Evolutionary conservation across 1,140 invertebrate species (phyloP), one percentile per base, ranked within the genome.

Genomic region (Cataglyphis hispanica): DNA sequence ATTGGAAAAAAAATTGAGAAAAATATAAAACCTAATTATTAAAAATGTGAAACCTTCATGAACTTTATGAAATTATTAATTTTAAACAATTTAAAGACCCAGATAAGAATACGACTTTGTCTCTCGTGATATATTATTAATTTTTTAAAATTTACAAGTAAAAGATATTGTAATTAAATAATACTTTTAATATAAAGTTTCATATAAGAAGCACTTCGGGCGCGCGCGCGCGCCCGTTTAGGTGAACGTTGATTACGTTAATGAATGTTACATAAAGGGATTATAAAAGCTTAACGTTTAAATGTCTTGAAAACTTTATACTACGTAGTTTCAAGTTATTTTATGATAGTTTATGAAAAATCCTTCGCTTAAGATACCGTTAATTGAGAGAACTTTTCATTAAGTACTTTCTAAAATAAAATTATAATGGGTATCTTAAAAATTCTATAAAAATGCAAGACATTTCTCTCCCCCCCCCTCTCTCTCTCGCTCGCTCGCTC

Each of bases 261-360:
- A 80, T 56, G 22, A 80, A 80, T 46, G 64, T 43, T 66, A 37
- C 31, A 63, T 69, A 40, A 50, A 7, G 64, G 19, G 63, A 56
- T 80, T 78, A 67, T 69, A 37, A 80, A 37, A 56, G 46, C 64
- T 53, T 53, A 60, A 19, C 40, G 27, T 69, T 69, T 40, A 56
- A 70, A 70, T 69, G 37, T 67, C 25, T 56, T 22, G 2, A 64
- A 77, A 64, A 77, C 25, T 64, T 77, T 22, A 46, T 64, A 60
- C 19, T 76, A 76, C 50, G 31, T 37, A 61, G 10, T 77, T 77
- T 64, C 58, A 77, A 64, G 40, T 61, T 77, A 77, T 25, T 77
- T 76, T 61, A 64, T 6, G 46, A 50, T 25, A 77, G 22, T 77
- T 64, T 77, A 8, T 8, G 37, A 64, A 31, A 61, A 31, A 77